phyloP scores from a whole-genome alignment of 1,140 invertebrate species.

The Procambarus clarkii region DNA sequence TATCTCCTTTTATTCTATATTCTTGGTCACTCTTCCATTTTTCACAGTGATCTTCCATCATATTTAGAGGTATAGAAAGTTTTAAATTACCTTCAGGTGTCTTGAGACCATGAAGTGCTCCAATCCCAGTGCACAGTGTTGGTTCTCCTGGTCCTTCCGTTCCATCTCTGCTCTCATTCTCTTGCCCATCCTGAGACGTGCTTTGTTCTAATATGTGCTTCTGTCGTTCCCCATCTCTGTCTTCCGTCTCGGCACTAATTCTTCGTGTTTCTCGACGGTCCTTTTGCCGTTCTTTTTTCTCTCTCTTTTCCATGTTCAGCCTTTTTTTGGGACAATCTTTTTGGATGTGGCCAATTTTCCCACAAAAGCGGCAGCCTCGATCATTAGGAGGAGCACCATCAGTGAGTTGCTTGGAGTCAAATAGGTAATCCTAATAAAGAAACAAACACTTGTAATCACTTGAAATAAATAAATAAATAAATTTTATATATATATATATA shows the following conservation, averaged over 20 bases:
- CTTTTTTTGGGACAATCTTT: conserved; percentile 77
- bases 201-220: background rate
- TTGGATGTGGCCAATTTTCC: conserved; percentile 80
- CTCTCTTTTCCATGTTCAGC: conserved; percentile 39
- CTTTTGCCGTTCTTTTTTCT: conserved; percentile 57
- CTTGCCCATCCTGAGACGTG: background rate
- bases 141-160: conserved; percentile 7
- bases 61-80: conserved; percentile 35
- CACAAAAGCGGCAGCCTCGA: conserved; percentile 79
- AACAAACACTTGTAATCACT: conserved; percentile 20
- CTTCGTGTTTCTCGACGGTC: conserved; percentile 42
- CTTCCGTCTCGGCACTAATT: background rate
- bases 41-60: conserved; percentile 47
- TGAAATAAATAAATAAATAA: too few species aligned
- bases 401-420: conserved; percentile 76
- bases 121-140: background rate
- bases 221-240: conserved; percentile 9
- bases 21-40: conserved; percentile 28
- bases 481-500: too few species aligned
- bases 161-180: background rate
- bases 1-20: conserved; percentile 31
- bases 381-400: conserved; percentile 79
- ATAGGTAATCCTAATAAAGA: conserved; percentile 77
- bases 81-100: conserved; percentile 47
- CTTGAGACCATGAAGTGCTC: background rate